Evolutionary conservation across 2,797 vertebrate genomes (phyloP).

Genomic region (Rhincodon typus): DNA sequence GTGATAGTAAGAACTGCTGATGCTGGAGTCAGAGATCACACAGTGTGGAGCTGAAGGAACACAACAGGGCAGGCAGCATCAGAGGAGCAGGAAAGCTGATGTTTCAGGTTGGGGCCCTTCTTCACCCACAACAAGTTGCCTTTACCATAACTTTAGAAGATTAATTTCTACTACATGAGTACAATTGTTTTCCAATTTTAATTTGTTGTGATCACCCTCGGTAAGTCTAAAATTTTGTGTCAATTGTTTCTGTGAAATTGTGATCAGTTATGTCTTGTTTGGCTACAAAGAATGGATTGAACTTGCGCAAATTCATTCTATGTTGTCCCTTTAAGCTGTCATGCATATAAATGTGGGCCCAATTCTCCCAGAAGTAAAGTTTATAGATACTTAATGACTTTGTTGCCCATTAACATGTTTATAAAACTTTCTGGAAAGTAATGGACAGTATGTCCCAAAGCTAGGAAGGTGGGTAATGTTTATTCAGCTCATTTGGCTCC

Average conservation of each 20-base stretch:
- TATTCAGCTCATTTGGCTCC: conserved; percentile 1
- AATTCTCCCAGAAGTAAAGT: background rate
- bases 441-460: background rate
- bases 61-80: no score
- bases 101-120: no score
- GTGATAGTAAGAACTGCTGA: no score
- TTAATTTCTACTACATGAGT: background rate
- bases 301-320: background rate
- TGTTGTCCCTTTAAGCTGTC: background rate
- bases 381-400: background rate
- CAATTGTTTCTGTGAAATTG: background rate
- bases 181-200: background rate
- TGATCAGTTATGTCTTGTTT: background rate
- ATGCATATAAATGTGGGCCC: background rate
- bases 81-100: no score
- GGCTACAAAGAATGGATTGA: background rate
- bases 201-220: background rate
- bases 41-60: no score
- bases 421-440: background rate
- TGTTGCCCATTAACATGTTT: background rate
- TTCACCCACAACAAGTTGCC: background rate
- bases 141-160: background rate
- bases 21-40: no score
- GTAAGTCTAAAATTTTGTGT: background rate
- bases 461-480: background rate